Conservation (phyloP, 2,113 vertebrate genomes). For the Bungarus multicinctus region DNA sequence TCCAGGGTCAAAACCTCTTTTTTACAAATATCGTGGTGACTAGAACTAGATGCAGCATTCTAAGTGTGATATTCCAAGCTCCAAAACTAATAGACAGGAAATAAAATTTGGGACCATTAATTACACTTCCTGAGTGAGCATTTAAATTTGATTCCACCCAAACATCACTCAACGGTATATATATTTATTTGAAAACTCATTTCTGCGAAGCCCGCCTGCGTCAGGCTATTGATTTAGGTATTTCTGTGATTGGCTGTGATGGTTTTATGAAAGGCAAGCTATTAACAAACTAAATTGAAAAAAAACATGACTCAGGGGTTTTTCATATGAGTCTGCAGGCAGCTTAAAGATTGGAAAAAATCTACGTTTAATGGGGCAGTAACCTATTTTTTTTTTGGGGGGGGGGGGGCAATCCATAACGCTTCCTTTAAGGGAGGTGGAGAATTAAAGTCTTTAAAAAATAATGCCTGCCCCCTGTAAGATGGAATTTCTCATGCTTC, state of each 20-base stretch:
- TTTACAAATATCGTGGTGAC: too few relatives aligned
- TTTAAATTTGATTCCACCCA: conserved; percentile 75
- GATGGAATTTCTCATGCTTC: conserved; percentile 66
- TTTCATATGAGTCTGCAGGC: conserved; percentile 55
- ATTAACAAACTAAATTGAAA: conserved; percentile 82
- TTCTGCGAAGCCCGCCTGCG: conserved; percentile 70
- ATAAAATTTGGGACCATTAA: conserved; percentile 72
- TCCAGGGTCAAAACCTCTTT: too few relatives aligned
- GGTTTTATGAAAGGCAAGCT: conserved; percentile 77
- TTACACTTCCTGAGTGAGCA: conserved; percentile 77
- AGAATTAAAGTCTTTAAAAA: neutral
- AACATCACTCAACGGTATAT: conserved; percentile 68
- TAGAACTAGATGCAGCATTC: neutral
- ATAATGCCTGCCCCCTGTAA: neutral
- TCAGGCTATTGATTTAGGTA: conserved; percentile 78
- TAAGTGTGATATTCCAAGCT: conserved; percentile 39
- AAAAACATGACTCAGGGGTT: conserved; percentile 73
- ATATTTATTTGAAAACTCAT: conserved; percentile 78
- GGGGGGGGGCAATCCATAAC: conserved; percentile 68
- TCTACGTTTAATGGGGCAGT: conserved; percentile 57
- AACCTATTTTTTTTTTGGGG: conserved; percentile 33
- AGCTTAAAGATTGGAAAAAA: conserved; percentile 67
- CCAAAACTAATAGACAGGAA: conserved; percentile 70
- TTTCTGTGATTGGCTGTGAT: conserved; percentile 76
- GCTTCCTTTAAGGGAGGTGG: conserved; percentile 55